These are phyloP conservation scores for Drepana falcataria DNA, from an alignment of 2,888 invertebrate genomes.

Conservation along the genomic window DNA sequence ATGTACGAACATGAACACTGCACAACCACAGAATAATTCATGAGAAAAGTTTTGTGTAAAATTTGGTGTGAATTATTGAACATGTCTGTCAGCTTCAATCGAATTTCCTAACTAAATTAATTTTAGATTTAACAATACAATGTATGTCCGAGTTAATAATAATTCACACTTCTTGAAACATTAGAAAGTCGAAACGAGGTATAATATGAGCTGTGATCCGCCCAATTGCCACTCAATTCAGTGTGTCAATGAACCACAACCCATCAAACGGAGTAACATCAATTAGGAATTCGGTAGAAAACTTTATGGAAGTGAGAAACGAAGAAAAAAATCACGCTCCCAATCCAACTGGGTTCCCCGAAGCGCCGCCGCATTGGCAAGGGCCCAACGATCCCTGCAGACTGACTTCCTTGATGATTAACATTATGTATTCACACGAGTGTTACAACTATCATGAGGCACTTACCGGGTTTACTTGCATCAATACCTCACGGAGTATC, in stretches of 20 bases:
- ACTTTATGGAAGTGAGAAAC: background rate
- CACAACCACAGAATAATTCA: too few relatives aligned
- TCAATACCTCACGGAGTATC: too few relatives aligned
- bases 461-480: too few relatives aligned
- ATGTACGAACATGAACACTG: too few relatives aligned
- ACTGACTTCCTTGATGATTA: background rate
- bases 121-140: too few relatives aligned
- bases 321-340: background rate
- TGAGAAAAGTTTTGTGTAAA: too few relatives aligned
- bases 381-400: slow-evolving; percentile 35
- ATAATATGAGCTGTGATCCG: background rate
- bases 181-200: background rate
- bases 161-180: background rate
- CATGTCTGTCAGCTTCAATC: too few relatives aligned
- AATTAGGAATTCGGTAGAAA: slow-evolving; percentile 1
- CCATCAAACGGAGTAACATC: background rate
- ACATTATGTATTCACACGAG: background rate
- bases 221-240: background rate
- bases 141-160: too few relatives aligned
- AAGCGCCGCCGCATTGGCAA: slow-evolving; percentile 45
- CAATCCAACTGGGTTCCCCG: slow-evolving; percentile 22
- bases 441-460: background rate
- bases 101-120: too few relatives aligned
- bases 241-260: background rate
- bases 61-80: too few relatives aligned